phyloP scores from a whole-genome alignment of 2,888 invertebrate genomes.

The Spialia ferax region DNA sequence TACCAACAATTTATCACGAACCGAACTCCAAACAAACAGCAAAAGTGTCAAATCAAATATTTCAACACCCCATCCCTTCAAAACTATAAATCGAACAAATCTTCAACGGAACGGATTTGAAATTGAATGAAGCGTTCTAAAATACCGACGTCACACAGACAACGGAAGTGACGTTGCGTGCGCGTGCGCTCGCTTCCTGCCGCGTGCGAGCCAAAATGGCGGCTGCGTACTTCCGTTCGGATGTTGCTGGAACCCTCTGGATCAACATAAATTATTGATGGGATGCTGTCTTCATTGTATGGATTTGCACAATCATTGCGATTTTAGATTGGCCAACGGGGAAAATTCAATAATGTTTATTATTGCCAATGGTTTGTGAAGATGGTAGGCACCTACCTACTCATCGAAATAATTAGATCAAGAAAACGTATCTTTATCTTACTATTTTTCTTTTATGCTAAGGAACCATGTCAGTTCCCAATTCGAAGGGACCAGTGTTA shows the following conservation, averaged over 20 bases:
- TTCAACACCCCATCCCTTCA: slow-evolving; percentile 39
- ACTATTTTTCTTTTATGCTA: too few relatives aligned
- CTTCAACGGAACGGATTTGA: slow-evolving; percentile 46
- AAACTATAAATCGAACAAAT: slow-evolving; percentile 51
- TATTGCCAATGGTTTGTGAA: not conserved
- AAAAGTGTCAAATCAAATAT: slow-evolving; percentile 42
- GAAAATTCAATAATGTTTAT: slow-evolving; percentile 23
- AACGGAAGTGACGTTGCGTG: slow-evolving; percentile 77
- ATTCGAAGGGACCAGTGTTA: too few relatives aligned
- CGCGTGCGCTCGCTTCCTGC: slow-evolving; percentile 83
- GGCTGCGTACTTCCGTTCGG: slow-evolving; percentile 74
- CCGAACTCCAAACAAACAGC: slow-evolving; percentile 34
- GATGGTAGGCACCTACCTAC: too few relatives aligned
- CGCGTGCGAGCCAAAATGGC: slow-evolving; percentile 85
- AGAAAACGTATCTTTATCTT: too few relatives aligned
- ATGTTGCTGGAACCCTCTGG: slow-evolving; percentile 63
- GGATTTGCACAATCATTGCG: slow-evolving; percentile 67
- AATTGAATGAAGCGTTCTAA: slow-evolving; percentile 69
- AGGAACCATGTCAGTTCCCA: too few relatives aligned
- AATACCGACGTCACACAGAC: slow-evolving; percentile 67
- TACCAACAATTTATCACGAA: slow-evolving; percentile 14
- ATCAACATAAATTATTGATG: slow-evolving; percentile 74
- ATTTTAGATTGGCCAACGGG: slow-evolving; percentile 46
- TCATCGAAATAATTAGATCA: too few relatives aligned
- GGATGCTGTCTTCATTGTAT: slow-evolving; percentile 71